Base-by-base conservation (phyloP, 2,113 vertebrate genomes). In the Coregonus clupeaformis region DNA sequence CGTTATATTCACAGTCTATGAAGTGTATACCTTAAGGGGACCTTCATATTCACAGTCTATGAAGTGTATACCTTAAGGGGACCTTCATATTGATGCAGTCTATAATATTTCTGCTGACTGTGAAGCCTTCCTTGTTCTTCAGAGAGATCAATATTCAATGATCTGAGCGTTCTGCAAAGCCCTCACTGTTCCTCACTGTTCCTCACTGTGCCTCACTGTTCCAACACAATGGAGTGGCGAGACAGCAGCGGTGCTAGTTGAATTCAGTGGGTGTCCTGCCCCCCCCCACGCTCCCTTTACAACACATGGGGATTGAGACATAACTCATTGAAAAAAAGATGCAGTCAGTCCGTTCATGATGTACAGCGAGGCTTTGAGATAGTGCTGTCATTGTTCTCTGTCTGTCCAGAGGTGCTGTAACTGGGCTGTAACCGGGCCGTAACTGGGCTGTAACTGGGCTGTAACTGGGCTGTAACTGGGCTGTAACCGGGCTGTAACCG, bases 251-350 rank as follows among this genome's bases (percentile, higher is more conserved):
- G 70, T 69, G 52, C 81, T 36, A 71, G 55, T 82, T 77, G 84
- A 86, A 86, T 81, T 79, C 81, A 55, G 89, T 85, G 76, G 88
- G 85, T 82, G 80, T 86, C 69, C 83, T 52, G 71, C 32, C 32
- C 32, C 32, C 7, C 42, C 5, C 42, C 42, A 13, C 47, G 12
- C 47, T 16, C 12, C 47, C 14, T 5, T 84, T 80, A 84, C 69
- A 83, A 75, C 81, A 82, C 79, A 88, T 87, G 87, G 85, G 87
- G 89, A 89, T 76, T 82, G 80, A 88, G 81, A 88, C 85, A 87
- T 77, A 79, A 82, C 79, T 87, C 86, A 88, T 81, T 90, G 85
- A 89, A 90, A 86, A 82, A 84, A 80, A 65, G 77, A 74, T 45
- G 69, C 20, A 27, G 36, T 36, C 6, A 36, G 24, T 25, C 20